phyloP scores from a whole-genome alignment of 2,113 vertebrate genomes.

The Centropus unirufus region DNA sequence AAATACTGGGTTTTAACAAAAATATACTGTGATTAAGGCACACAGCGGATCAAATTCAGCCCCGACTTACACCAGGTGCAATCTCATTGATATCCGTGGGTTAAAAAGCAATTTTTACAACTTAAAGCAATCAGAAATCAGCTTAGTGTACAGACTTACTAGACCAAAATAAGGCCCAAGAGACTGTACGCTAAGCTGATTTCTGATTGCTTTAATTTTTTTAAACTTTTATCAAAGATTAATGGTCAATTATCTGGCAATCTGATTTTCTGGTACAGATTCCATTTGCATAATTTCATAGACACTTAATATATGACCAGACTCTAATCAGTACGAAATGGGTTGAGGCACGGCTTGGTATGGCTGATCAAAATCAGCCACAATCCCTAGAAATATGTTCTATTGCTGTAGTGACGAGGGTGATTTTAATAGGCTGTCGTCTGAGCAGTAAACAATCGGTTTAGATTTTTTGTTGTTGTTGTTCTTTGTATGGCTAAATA shows the following conservation, averaged over 20 bases:
- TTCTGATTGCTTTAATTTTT: slow-evolving; percentile 67
- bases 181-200: slow-evolving; percentile 63
- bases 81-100: slow-evolving; percentile 68
- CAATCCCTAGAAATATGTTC: slow-evolving; percentile 42
- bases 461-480: background rate
- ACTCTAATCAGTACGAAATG: slow-evolving; percentile 62
- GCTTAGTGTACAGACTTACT: slow-evolving; percentile 64
- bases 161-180: slow-evolving; percentile 65
- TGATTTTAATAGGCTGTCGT: slow-evolving; percentile 23
- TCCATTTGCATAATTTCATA: slow-evolving; percentile 72
- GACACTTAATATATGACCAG: slow-evolving; percentile 66
- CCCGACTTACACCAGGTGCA: slow-evolving; percentile 60
- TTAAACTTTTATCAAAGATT: slow-evolving; percentile 72
- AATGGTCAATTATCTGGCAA: slow-evolving; percentile 71
- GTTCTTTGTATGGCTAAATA: background rate
- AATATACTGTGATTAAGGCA: slow-evolving; percentile 70
- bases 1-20: slow-evolving; percentile 67
- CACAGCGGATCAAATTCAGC: slow-evolving; percentile 53
- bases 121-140: slow-evolving; percentile 72
- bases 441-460: slow-evolving; percentile 36
- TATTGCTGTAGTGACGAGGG: slow-evolving; percentile 20
- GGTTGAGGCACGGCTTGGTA: slow-evolving; percentile 39
- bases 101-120: slow-evolving; percentile 71
- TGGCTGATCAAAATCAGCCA: slow-evolving; percentile 28
- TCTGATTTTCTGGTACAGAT: slow-evolving; percentile 71